Base-by-base conservation (phyloP, 2,888 invertebrate genomes). In the Diplolepis rosae region DNA sequence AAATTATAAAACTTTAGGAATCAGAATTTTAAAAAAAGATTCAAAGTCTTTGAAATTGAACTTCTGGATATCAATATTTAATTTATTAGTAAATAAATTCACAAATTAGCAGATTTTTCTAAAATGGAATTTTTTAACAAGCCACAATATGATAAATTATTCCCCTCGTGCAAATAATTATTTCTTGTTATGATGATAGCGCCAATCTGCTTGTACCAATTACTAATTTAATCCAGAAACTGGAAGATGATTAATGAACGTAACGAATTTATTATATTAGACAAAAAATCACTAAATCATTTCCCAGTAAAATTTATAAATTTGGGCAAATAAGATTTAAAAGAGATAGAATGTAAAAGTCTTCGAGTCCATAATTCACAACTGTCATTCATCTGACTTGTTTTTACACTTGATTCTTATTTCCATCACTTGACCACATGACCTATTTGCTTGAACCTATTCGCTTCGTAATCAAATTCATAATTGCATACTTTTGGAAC, bases 321-420 rank as follows among this genome's bases (percentile, higher is more conserved):
- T 45, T 45, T 45, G 18, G n/a, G 18, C 30, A 27, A 18, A 4
- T 11, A 13, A 28, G n/a, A 30, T 18, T 32, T 18, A 3, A 56
- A 35, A 35, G 42, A 45, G 18, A 35, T 11, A 24, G 24, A n/a
- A 7, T 2, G 24, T 32, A 54, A 30, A 18, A 39, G 6, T 11
- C 35, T 56, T 22, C 24, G 35, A 66, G n/a, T 70, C 18, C 50
- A 48, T 71, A 30, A 67, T 51, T 65, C 32, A 11, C 7, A 51
- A 28, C 67, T 71, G 71, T 71, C 71, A 71, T 51, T 68, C 71
- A 71, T 68, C 68, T 22, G 30, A 28, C 52, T 50, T 50, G 35
- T 71, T 68, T 61, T 71, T 56, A 68, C 22, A 65, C 22, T 61
- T 65, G 68, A 71, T 67, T 71, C 67, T 48, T 56, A 68, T 61